These are phyloP conservation scores for Synanthedon vespiformis DNA, from an alignment of 2,888 invertebrate genomes.

Conservation along the genomic window DNA sequence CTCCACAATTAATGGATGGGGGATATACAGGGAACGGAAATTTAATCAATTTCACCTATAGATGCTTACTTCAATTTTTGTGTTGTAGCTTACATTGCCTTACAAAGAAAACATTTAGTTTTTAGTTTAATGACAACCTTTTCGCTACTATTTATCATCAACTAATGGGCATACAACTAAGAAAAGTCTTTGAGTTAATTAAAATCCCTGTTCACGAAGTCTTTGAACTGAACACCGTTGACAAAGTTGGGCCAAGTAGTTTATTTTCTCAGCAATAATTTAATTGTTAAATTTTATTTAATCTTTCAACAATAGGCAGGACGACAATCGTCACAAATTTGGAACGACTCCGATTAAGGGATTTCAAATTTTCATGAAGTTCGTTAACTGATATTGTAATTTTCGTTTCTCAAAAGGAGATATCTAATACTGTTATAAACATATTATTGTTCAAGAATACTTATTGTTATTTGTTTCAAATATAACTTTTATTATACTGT, in stretches of 20 bases:
- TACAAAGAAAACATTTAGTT: too few species aligned
- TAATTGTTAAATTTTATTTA: slow-evolving; percentile 8
- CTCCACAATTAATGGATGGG: slow-evolving; percentile 27
- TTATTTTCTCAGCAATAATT: slow-evolving; percentile 9
- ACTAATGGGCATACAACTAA: too few species aligned
- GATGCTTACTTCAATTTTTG: neutral
- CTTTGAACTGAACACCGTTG: neutral
- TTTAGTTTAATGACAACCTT: too few species aligned
- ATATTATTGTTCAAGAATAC: neutral
- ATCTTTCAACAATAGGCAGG: slow-evolving; percentile 5
- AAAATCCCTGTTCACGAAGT: too few species aligned
- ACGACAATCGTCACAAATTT: slow-evolving; percentile 15
- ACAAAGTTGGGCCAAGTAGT: slow-evolving; percentile 2
- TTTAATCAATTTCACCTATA: slow-evolving; percentile 32
- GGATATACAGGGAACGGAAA: slow-evolving; percentile 22
- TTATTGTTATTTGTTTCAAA: too few species aligned
- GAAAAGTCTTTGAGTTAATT: too few species aligned
- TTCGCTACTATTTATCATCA: too few species aligned
- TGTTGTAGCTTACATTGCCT: too few species aligned
- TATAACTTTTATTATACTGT: too few species aligned
- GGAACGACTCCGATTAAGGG: slow-evolving; percentile 19
- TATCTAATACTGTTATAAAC: slow-evolving; percentile 8
- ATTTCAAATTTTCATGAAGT: slow-evolving; percentile 17
- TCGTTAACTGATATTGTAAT: slow-evolving; percentile 13
- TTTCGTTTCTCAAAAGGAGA: slow-evolving; percentile 12